Percentiles rank a stretch among this genome's conserved stretches.
phyloP scores from a whole-genome alignment of 1,140 invertebrate species.

The Zaprionus kolodkinae region DNA sequence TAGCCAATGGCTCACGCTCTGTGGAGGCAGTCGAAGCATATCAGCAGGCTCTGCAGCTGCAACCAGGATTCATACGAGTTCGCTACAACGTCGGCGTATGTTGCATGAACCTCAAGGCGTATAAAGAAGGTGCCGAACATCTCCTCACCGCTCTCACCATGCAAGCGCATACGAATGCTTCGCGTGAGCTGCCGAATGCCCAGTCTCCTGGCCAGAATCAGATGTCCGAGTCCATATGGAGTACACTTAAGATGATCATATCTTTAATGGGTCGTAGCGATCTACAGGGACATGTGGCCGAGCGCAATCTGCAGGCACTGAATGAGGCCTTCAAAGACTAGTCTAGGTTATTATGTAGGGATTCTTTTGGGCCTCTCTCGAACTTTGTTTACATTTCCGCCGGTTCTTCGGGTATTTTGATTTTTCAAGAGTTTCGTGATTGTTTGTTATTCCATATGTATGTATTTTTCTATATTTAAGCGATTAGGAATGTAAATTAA shows the following conservation, averaged over 20 bases:
- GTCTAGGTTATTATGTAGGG: background rate
- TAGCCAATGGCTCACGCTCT: constrained; percentile 97
- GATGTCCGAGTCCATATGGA: constrained; percentile 98
- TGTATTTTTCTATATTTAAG: constrained; percentile 33
- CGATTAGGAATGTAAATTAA: constrained; percentile 21
- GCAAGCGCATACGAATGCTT: constrained; percentile 91
- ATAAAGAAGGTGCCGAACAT: constrained; percentile 98
- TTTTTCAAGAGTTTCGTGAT: constrained; percentile 7
- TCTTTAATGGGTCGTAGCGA: constrained; percentile 94
- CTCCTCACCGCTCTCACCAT: constrained; percentile 96
- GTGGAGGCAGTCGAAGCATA: constrained; percentile 99
- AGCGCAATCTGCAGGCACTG: constrained; percentile 69
- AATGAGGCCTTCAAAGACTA: constrained; percentile 80
- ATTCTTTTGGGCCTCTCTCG: constrained; percentile 6
- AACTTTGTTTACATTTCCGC: constrained; percentile 30
- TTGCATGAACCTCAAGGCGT: constrained; percentile 97
- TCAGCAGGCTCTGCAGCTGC: constrained; percentile 94
- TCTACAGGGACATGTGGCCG: constrained; percentile 84
- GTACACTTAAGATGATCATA: constrained; percentile 95
- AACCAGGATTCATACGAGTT: constrained; percentile 98
- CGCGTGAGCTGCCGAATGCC: constrained; percentile 84
- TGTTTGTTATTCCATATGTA: constrained; percentile 4
- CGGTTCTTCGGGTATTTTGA: constrained; percentile 3
- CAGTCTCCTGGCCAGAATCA: constrained; percentile 84
- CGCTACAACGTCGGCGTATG: constrained; percentile 99